Conservation (phyloP, 2,113 vertebrate genomes). For the Hippocampus comes region DNA sequence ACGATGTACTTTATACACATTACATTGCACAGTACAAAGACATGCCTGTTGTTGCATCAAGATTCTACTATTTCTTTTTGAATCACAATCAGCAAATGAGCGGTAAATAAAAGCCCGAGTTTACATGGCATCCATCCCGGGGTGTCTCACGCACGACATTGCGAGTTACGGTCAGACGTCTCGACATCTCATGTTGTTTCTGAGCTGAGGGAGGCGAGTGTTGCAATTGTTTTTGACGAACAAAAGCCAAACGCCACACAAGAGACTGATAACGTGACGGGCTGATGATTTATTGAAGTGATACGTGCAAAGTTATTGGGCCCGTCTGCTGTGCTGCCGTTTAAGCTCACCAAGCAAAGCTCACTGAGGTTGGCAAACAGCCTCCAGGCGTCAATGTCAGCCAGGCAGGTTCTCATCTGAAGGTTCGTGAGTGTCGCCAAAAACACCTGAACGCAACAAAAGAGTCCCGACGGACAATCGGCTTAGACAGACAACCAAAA, state of each 20-base stretch:
- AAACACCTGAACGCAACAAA: constrained; percentile 78
- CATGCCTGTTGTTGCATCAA: background rate
- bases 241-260: background rate
- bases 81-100: background rate
- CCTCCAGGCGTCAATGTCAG: constrained; percentile 80
- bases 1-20: background rate
- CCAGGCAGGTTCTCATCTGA: constrained; percentile 76
- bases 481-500: constrained; percentile 15
- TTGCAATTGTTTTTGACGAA: background rate
- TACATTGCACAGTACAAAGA: background rate
- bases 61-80: no score
- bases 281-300: constrained; percentile 14
- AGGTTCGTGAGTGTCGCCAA: constrained; percentile 77
- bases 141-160: background rate
- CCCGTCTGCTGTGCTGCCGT: constrained; percentile 15
- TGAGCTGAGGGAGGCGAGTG: background rate
- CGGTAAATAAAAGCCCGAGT: background rate
- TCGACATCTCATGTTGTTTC: background rate
- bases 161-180: background rate
- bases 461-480: constrained; percentile 16
- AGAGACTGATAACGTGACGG: background rate
- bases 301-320: background rate
- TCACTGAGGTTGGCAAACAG: constrained; percentile 88
- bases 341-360: constrained; percentile 80
- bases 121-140: background rate